Conservation (phyloP, 2,113 vertebrate genomes). For the Panthera leo region DNA sequence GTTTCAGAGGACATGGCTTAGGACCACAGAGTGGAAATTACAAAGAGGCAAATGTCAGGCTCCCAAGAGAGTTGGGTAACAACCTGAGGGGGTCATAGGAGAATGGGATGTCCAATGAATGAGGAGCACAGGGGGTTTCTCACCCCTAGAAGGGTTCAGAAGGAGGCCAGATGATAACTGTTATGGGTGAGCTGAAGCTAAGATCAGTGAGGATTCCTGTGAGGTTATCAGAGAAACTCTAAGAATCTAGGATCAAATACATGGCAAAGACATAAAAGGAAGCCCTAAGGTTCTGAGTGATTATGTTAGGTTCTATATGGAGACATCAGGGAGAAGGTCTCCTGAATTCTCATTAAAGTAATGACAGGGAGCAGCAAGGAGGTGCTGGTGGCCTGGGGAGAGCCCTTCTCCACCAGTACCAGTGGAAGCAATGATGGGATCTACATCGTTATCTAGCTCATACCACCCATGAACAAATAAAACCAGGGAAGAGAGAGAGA, state of each 20-base stretch:
- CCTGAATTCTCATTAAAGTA: background rate
- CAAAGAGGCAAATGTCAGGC: background rate
- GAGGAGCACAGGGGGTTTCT: background rate
- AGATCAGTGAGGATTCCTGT: background rate
- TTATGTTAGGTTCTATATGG: background rate
- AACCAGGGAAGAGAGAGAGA: background rate
- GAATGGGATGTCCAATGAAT: background rate
- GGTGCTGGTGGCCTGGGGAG: background rate
- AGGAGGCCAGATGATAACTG: background rate
- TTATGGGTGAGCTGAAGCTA: background rate
- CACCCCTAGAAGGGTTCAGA: background rate
- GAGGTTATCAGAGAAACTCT: background rate
- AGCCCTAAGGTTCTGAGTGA: background rate
- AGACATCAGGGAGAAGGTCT: background rate
- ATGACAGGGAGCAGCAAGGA: background rate
- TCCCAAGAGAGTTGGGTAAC: background rate
- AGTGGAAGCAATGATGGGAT: background rate
- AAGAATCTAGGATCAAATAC: background rate
- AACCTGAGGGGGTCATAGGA: background rate
- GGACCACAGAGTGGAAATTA: background rate
- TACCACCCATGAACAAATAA: background rate
- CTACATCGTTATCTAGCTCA: background rate
- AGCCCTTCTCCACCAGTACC: background rate
- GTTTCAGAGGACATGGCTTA: background rate
- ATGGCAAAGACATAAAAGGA: background rate